These are phyloP conservation scores for Xiphias gladius DNA, from an alignment of 2,113 vertebrate genomes.

Conservation along the genomic window DNA sequence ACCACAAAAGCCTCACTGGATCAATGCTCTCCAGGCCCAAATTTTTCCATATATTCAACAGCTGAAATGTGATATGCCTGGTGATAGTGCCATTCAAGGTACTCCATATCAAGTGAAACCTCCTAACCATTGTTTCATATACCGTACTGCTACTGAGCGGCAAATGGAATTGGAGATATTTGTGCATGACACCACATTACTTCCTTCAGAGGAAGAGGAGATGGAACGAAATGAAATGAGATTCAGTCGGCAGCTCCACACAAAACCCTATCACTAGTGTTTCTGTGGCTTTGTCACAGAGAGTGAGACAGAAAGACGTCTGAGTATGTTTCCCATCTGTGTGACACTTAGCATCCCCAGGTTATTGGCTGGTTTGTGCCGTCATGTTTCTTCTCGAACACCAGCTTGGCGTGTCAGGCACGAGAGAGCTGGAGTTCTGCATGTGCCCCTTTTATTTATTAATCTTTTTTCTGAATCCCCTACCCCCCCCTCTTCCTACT, in stretches of 20 bases:
- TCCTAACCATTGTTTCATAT: conserved; percentile 44
- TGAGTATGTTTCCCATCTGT: conserved; percentile 53
- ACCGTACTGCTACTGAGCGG: conserved; percentile 37
- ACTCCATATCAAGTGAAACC: conserved; percentile 21
- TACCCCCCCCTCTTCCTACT: not conserved
- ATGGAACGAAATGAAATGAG: conserved; percentile 62
- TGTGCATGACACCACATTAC: conserved; percentile 50
- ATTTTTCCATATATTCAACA: conserved; percentile 42
- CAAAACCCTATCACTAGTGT: conserved; percentile 22
- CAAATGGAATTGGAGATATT: conserved; percentile 60
- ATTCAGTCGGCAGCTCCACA: conserved; percentile 40
- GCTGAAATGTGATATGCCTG: conserved; percentile 34
- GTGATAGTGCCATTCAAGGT: conserved; percentile 26
- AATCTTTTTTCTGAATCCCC: conserved; percentile 20
- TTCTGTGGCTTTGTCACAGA: conserved; percentile 22
- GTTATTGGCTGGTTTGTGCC: conserved; percentile 47
- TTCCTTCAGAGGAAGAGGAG: conserved; percentile 59
- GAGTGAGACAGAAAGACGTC: conserved; percentile 10
- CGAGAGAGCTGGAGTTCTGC: conserved; percentile 47
- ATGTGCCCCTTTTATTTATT: conserved; percentile 42
- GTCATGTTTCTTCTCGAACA: conserved; percentile 20
- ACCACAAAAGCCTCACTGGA: conserved; percentile 2
- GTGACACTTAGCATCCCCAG: conserved; percentile 41
- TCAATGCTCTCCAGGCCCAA: conserved; percentile 12
- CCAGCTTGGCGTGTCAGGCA: conserved; percentile 57